These are phyloP conservation scores for Chelonus insularis DNA, from an alignment of 1,140 invertebrate species.

Conservation along the genomic window DNA sequence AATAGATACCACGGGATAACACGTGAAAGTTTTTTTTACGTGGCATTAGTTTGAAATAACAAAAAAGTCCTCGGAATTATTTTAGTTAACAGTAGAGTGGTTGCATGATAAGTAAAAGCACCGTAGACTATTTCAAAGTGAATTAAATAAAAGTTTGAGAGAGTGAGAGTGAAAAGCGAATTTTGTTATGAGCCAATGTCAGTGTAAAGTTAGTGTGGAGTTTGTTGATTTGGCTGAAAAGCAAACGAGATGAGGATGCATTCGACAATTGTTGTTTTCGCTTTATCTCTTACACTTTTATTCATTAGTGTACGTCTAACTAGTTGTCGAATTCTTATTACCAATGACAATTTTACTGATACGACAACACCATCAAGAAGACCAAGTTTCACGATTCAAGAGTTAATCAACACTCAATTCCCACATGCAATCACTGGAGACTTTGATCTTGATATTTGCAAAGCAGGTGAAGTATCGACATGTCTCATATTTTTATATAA, in stretches of 20 bases:
- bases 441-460: slow-evolving; percentile 81
- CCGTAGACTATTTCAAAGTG: too few relatives aligned
- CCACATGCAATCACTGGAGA: slow-evolving; percentile 72
- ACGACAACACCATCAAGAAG: background rate
- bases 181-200: slow-evolving; percentile 3
- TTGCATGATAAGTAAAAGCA: too few relatives aligned
- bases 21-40: background rate
- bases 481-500: background rate
- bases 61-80: too few relatives aligned
- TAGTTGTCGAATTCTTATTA: slow-evolving; percentile 7
- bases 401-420: slow-evolving; percentile 68
- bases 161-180: too few relatives aligned
- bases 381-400: slow-evolving; percentile 69
- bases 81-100: too few relatives aligned
- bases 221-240: slow-evolving; percentile 18
- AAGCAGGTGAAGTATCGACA: slow-evolving; percentile 71
- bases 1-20: too few relatives aligned
- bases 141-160: too few relatives aligned
- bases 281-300: background rate
- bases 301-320: slow-evolving; percentile 2
- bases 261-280: background rate
- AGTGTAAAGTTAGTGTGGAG: background rate
- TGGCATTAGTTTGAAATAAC: too few relatives aligned
- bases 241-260: slow-evolving; percentile 21
- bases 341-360: slow-evolving; percentile 8